phyloP scores from a whole-genome alignment of 2,888 invertebrate genomes.

The Agrochola litura region DNA sequence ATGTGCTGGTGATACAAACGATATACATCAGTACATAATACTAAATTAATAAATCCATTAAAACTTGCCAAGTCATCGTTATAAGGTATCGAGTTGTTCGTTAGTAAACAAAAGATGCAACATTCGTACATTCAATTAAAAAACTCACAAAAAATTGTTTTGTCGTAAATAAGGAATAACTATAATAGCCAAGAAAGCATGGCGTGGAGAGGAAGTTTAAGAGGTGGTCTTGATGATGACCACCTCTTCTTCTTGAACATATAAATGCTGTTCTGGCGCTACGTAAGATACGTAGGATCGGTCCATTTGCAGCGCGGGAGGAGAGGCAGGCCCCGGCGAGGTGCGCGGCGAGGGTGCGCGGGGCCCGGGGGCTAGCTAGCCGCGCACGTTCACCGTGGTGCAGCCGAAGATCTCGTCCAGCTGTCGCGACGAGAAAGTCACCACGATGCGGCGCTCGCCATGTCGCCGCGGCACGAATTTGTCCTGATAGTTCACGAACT shows the following conservation, averaged over 20 bases:
- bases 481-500: constrained; percentile 91
- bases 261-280: constrained; percentile 83
- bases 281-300: constrained; percentile 81
- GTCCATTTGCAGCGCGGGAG: constrained; percentile 82
- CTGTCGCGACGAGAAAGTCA: constrained; percentile 92
- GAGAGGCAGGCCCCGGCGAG: constrained; percentile 83
- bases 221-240: constrained; percentile 82
- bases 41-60: constrained; percentile 76
- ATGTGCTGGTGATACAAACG: constrained; percentile 79
- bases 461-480: constrained; percentile 90
- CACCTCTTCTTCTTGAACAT: constrained; percentile 86
- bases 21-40: constrained; percentile 62
- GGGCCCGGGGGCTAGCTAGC: constrained; percentile 88
- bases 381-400: constrained; percentile 88
- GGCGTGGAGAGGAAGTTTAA: constrained; percentile 63
- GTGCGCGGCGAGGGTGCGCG: constrained; percentile 81
- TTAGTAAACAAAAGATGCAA: constrained; percentile 59
- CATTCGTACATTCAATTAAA: constrained; percentile 69
- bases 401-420: constrained; percentile 92
- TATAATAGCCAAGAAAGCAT: constrained; percentile 38
- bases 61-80: constrained; percentile 82
- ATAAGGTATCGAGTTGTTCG: constrained; percentile 60
- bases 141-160: constrained; percentile 63
- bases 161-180: constrained; percentile 57
- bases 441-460: constrained; percentile 92